phyloP scores from a whole-genome alignment of 92 coral and sea anemone species.

The Phymanthus crucifer region DNA sequence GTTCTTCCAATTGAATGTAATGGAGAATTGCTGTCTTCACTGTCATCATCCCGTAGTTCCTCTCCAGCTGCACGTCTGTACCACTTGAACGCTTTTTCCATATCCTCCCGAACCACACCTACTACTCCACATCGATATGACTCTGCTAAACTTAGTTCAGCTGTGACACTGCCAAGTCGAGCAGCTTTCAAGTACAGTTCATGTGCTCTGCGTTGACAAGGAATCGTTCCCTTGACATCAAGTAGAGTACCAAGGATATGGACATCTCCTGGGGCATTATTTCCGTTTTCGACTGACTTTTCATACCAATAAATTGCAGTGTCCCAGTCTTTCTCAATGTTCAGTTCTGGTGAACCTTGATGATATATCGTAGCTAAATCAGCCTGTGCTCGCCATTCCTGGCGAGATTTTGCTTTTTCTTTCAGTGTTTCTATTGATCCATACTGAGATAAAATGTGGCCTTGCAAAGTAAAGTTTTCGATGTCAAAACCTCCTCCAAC shows the following conservation, averaged over 20 bases:
- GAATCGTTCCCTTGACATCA: constrained; percentile 39
- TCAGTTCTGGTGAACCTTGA: constrained; percentile 36
- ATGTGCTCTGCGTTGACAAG: constrained; percentile 55
- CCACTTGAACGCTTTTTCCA: constrained; percentile 73
- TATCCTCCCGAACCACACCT: constrained; percentile 63
- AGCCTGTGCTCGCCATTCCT: constrained; percentile 50
- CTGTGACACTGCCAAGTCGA: constrained; percentile 25
- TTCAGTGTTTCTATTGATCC: constrained; percentile 47
- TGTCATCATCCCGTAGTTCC: not conserved
- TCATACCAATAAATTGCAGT: constrained; percentile 69
- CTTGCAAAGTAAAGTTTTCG: not conserved
- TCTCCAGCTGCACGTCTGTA: constrained; percentile 76
- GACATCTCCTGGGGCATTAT: not conserved
- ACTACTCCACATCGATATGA: constrained; percentile 64
- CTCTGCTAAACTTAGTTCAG: constrained; percentile 64
- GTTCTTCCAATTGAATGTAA: constrained; percentile 13
- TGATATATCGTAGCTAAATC: constrained; percentile 48
- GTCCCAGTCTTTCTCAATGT: constrained; percentile 47
- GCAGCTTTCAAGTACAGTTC: constrained; percentile 61
- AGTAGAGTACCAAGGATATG: constrained; percentile 39
- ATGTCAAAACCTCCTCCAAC: not conserved
- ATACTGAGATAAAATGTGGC: constrained; percentile 22
- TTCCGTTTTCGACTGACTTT: constrained; percentile 33
- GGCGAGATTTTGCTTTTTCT: constrained; percentile 36
- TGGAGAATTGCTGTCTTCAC: constrained; percentile 3